Conservation (phyloP, 2,888 invertebrate genomes). For the Strigamia maritima region DNA sequence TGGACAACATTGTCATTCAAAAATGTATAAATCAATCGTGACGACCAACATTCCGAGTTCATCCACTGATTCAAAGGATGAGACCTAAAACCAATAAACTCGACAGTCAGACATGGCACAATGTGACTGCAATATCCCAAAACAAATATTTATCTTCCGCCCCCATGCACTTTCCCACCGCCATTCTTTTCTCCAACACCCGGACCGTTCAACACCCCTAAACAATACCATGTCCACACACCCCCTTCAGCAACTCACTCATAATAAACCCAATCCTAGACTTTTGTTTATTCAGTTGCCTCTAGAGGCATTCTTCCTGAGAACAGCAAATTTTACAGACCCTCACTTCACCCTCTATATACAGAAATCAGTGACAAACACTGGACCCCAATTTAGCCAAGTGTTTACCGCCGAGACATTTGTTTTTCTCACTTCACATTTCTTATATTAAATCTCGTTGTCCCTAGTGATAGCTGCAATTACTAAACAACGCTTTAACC, state of each 20-base stretch:
- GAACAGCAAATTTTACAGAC: background rate
- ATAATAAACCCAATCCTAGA: background rate
- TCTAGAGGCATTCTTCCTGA: background rate
- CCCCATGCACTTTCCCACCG: background rate
- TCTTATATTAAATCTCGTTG: background rate
- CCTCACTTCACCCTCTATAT: background rate
- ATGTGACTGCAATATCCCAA: constrained; percentile 19
- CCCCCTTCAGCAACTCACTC: background rate
- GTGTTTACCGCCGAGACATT: too few species aligned
- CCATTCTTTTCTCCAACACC: background rate
- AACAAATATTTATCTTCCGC: background rate
- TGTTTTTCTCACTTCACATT: background rate
- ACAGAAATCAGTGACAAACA: background rate
- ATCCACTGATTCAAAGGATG: background rate
- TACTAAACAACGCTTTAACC: background rate
- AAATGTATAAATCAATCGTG: background rate
- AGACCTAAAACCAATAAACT: background rate
- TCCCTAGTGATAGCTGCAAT: background rate
- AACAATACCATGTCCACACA: background rate
- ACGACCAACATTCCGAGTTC: background rate
- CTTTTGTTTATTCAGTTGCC: constrained; percentile 11
- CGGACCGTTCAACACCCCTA: background rate
- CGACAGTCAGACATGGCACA: background rate
- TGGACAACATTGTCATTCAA: background rate
- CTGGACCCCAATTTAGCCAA: background rate